A percentile compares a stretch with the other conserved stretches of the same genome.
phyloP scores from a whole-genome alignment of 2,797 vertebrate species.

The Agapornis canus region DNA sequence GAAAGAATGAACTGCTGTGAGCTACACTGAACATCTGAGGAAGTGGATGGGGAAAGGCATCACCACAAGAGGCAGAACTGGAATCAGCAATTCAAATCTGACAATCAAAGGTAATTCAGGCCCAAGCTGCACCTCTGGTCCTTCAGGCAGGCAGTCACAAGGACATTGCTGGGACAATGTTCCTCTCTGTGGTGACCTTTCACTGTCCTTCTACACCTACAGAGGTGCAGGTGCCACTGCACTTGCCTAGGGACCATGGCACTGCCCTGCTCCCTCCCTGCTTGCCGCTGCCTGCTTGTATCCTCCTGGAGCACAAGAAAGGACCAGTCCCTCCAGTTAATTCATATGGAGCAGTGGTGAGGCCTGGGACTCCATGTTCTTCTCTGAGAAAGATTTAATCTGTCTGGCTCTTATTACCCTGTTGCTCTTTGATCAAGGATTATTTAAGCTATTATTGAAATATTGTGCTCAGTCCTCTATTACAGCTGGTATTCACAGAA shows the following conservation, averaged over 20 bases:
- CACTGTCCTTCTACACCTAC: neutral
- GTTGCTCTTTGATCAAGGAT: slow-evolving; percentile 22
- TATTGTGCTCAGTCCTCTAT: slow-evolving; percentile 22
- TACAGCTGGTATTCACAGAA: slow-evolving; percentile 16
- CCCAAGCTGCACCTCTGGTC: neutral
- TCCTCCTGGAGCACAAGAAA: neutral
- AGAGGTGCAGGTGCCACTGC: neutral
- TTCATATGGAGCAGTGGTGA: neutral
- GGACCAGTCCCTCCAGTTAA: neutral
- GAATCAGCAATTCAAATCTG: neutral
- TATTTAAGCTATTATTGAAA: slow-evolving; percentile 40
- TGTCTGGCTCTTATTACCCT: neutral
- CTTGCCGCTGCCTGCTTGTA: neutral
- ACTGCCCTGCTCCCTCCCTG: neutral
- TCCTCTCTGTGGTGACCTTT: neutral
- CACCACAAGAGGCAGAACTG: neutral
- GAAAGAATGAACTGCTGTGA: neutral
- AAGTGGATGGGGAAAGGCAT: neutral
- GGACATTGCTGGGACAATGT: fast-evolving
- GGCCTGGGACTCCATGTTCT: neutral
- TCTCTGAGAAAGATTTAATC: slow-evolving; percentile 38
- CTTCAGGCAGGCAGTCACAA: neutral
- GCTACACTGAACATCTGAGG: neutral
- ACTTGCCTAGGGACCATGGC: neutral
- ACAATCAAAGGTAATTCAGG: neutral